Base-by-base conservation (phyloP, 2,888 invertebrate species). In the Petrolisthes manimaculis region DNA sequence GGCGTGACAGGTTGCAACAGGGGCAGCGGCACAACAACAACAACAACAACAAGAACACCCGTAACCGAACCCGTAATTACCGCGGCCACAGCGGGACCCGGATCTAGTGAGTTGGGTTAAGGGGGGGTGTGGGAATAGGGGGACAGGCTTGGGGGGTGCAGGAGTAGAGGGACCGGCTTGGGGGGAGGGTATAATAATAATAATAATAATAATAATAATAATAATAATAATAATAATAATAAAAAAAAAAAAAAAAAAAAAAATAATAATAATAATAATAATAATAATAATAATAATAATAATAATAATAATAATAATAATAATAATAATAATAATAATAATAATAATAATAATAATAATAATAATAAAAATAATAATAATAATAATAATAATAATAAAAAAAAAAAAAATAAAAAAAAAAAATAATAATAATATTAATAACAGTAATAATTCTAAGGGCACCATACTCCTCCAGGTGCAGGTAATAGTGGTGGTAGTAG, bases 1-100 rank as follows among this genome's bases (percentile, higher is more conserved):
- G 82, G 69, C 53, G 82, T 67, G 37, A 37, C 51, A 24, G 82
- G 67, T 12, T 82, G 82, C 51, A 53, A 4, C 61, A 9, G 82
- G 12, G 6, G n/a, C 51, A 69, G 51, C 69, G 8, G 67, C 69
- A 21, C 82, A 67, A 82, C 82, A 67, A 37, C 4, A 80, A 61
- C 84, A 21, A 84, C 78, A 14, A 82, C 82, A 4, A 67, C 82
- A 12, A 21, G 24, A 0, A 3, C 18, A 61, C 9, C 61, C 1
- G 61, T 61, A 2, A 61, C 3, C 1, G 61, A 18, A 18, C 61
- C 61, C 9, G 3, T 61, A 2, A 61, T 18, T 2, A 18, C 18
- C 1, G 1, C 61, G 18, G 61, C 9, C 9, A 61, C 61, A 61
- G 61, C 9, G 61, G 18, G 61, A 61, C 18, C 61, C 61, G 9